These are phyloP conservation scores for Tachuris rubrigastra DNA, from an alignment of 2,113 vertebrate genomes.

Conservation along the genomic window DNA sequence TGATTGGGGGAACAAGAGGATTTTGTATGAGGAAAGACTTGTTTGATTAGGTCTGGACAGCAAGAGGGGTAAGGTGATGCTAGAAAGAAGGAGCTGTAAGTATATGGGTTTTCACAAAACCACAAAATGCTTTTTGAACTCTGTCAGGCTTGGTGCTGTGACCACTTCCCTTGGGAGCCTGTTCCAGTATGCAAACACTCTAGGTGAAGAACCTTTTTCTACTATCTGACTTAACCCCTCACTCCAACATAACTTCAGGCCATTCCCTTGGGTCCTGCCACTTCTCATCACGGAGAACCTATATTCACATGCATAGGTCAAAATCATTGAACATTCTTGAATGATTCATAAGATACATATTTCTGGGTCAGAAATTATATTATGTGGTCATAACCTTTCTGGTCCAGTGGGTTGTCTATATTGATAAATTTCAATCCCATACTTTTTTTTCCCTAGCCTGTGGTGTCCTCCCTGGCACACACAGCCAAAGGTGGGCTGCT, in stretches of 20 bases:
- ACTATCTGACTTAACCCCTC: neutral
- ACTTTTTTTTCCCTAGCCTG: neutral
- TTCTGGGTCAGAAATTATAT: neutral
- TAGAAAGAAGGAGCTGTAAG: neutral
- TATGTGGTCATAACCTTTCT: neutral
- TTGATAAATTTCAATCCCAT: neutral
- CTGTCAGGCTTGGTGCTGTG: neutral
- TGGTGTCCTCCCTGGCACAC: neutral
- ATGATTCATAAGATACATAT: neutral
- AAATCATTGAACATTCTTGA: neutral
- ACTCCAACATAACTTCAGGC: neutral
- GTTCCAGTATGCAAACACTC: neutral
- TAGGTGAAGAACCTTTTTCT: neutral
- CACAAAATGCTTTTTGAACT: neutral
- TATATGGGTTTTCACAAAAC: neutral
- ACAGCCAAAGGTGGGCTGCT: neutral
- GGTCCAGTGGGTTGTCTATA: fast-evolving
- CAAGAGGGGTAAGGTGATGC: neutral
- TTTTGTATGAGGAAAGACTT: neutral
- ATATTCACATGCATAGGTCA: neutral
- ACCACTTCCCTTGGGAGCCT: neutral
- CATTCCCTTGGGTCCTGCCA: neutral
- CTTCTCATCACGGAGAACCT: neutral
- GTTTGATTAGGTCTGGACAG: neutral
- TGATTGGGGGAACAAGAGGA: neutral